phyloP scores from a whole-genome alignment of 2,113 vertebrate species.

The Mixornis gularis region DNA sequence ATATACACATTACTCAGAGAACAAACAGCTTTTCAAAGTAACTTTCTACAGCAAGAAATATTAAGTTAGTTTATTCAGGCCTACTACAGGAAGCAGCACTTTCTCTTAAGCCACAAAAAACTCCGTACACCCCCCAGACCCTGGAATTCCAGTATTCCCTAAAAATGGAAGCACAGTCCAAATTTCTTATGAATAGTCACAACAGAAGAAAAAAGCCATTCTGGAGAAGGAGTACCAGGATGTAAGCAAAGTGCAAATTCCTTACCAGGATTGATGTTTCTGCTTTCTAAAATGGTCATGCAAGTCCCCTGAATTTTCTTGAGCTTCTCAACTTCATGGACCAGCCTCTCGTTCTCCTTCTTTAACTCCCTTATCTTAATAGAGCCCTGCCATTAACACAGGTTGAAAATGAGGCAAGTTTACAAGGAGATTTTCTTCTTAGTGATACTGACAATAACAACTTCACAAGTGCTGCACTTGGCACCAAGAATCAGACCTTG shows the following conservation, averaged over 20 bases:
- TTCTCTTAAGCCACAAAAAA: not conserved
- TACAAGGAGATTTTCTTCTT: not conserved
- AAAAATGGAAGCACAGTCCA: not conserved
- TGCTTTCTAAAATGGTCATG: slow-evolving; percentile 67
- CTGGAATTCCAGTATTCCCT: not conserved
- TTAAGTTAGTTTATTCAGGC: not conserved
- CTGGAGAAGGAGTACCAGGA: not conserved
- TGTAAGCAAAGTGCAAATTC: not conserved
- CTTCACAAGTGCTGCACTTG: not conserved
- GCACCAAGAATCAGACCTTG: not conserved
- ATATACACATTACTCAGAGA: not conserved
- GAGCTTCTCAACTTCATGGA: slow-evolving; percentile 67
- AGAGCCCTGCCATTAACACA: slow-evolving; percentile 6
- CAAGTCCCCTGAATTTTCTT: slow-evolving; percentile 68
- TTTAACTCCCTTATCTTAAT: not conserved
- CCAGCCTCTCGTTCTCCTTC: slow-evolving; percentile 35
- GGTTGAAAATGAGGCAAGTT: not conserved
- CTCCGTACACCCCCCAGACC: not conserved
- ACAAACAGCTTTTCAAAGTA: not conserved
- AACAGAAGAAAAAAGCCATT: not conserved
- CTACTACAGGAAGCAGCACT: not conserved
- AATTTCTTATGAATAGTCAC: not conserved
- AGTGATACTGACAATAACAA: not conserved
- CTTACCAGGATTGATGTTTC: slow-evolving; percentile 68
- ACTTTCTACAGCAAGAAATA: not conserved